phyloP scores from a whole-genome alignment of 1,140 invertebrate genomes.

The Chironomus striatipennis region DNA sequence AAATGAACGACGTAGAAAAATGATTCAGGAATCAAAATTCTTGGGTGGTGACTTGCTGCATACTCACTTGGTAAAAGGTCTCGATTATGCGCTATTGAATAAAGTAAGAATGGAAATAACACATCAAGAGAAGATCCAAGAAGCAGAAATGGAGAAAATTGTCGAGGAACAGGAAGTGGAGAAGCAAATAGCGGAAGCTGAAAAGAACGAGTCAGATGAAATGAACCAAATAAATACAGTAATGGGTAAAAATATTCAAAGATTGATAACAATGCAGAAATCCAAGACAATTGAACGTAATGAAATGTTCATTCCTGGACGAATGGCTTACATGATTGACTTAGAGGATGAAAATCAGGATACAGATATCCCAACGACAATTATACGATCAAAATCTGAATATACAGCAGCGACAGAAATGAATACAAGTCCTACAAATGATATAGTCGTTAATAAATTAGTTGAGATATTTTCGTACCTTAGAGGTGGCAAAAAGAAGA shows the following conservation, averaged over 20 bases:
- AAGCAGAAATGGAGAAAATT: conserved; percentile 70
- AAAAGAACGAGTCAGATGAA: conserved; percentile 50
- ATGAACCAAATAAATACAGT: conserved; percentile 67
- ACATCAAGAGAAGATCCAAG: conserved; percentile 71
- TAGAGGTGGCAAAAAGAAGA: conserved; percentile 66
- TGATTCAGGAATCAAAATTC: conserved; percentile 99
- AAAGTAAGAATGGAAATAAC: conserved; percentile 84
- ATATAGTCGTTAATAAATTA: conserved; percentile 94
- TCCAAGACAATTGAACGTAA: conserved; percentile 70
- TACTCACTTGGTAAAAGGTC: conserved; percentile 99
- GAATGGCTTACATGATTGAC: conserved; percentile 98
- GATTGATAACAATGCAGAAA: conserved; percentile 53
- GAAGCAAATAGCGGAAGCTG: conserved; percentile 51
- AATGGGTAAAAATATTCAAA: conserved; percentile 66
- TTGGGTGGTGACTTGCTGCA: conserved; percentile 99
- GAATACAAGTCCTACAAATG: conserved; percentile 80
- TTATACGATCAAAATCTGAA: conserved; percentile 92
- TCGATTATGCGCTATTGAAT: conserved; percentile 98
- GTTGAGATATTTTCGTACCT: conserved; percentile 95
- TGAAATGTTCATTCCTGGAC: conserved; percentile 88
- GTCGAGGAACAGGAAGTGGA: conserved; percentile 43
- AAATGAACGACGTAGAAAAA: conserved; percentile 86
- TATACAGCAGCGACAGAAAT: conserved; percentile 56
- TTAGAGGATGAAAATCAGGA: conserved; percentile 79
- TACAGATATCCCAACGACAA: conserved; percentile 90